Conservation (phyloP, 2,888 invertebrate genomes). For the Uloborus plumipes region DNA sequence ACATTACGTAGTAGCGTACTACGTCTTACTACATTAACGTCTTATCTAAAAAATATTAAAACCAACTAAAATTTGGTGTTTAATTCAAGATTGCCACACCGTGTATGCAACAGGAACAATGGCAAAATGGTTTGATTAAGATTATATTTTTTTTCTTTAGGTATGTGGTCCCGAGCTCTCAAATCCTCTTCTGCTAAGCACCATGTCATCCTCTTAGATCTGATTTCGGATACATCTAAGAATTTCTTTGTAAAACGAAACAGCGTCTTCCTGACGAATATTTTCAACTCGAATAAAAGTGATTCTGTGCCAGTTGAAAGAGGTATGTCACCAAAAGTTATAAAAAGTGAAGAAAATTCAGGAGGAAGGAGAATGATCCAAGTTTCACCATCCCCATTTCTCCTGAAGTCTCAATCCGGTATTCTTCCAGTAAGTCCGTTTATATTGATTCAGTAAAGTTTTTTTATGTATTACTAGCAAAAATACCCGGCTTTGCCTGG, state of each 20-base stretch:
- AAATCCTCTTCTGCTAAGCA: not conserved
- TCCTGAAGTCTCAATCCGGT: conserved; percentile 30
- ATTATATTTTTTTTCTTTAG: not conserved
- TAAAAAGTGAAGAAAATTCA: not conserved
- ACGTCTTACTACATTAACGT: too few species aligned
- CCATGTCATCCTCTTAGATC: not conserved
- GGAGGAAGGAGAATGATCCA: conserved; percentile 20
- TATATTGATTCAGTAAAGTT: not conserved
- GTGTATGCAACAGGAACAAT: too few species aligned
- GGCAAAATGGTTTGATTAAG: too few species aligned
- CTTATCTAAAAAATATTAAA: too few species aligned
- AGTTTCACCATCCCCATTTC: conserved; percentile 40
- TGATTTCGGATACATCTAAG: not conserved
- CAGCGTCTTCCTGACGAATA: not conserved
- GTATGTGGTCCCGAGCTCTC: conserved; percentile 22
- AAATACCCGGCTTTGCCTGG: too few species aligned
- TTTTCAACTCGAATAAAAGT: not conserved
- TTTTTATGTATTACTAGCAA: not conserved
- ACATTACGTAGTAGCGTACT: too few species aligned
- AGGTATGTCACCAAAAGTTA: conserved; percentile 5
- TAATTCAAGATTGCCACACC: too few species aligned
- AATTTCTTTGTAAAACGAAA: not conserved
- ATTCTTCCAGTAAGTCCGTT: conserved; percentile 32
- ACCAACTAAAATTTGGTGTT: too few species aligned
- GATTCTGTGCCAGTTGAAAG: not conserved